A percentile compares a stretch with the other conserved stretches of the same genome.
These are phyloP conservation scores for Telmatherina bonti DNA, from an alignment of 2,797 vertebrate species.

Conservation along the genomic window DNA sequence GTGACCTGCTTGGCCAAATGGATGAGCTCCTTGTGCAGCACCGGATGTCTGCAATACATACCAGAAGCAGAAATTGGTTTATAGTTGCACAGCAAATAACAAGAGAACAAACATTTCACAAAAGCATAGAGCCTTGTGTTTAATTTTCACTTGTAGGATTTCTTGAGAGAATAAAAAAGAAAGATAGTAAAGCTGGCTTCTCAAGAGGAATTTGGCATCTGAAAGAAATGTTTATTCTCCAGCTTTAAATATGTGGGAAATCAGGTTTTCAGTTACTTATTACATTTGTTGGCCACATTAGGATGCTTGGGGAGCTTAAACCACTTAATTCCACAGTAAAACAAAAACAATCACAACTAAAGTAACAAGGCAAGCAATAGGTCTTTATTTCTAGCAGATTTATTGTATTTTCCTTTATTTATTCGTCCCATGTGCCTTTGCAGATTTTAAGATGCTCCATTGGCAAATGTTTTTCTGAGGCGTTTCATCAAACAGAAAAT, in stretches of 20 bases:
- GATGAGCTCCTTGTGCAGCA: slow-evolving; percentile 35
- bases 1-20: slow-evolving; percentile 53
- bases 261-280: background rate
- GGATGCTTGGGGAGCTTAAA: background rate
- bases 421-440: slow-evolving; percentile 21
- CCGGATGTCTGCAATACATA: slow-evolving; percentile 39
- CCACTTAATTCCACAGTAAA: background rate
- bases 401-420: slow-evolving; percentile 10
- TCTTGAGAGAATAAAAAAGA: too few relatives aligned
- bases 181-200: too few relatives aligned
- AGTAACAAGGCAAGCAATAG: background rate
- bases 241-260: background rate
- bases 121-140: background rate
- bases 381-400: background rate
- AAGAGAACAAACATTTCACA: background rate
- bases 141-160: too few relatives aligned
- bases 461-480: slow-evolving; percentile 35
- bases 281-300: background rate
- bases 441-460: slow-evolving; percentile 38
- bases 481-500: slow-evolving; percentile 69
- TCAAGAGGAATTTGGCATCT: too few relatives aligned
- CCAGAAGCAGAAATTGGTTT: background rate
- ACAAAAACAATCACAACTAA: background rate
- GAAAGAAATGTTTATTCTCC: background rate
- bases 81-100: background rate